These are phyloP conservation scores for Drosophila emarginata DNA, from an alignment of 2,888 invertebrate species.

Conservation along the genomic window DNA sequence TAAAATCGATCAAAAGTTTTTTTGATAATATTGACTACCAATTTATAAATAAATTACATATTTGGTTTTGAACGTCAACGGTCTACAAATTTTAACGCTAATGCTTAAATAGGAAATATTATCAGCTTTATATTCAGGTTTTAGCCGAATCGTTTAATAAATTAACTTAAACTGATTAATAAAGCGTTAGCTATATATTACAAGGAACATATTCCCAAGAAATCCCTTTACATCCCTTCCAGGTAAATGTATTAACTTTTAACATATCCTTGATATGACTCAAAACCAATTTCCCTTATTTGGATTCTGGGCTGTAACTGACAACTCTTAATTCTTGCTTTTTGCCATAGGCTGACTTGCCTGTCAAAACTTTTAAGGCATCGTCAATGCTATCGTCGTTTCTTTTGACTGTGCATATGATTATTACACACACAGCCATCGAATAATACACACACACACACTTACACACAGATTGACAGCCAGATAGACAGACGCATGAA, in stretches of 20 bases:
- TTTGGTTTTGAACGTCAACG: too few relatives aligned
- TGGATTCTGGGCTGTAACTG: slow-evolving; percentile 33
- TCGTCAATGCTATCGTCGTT: slow-evolving; percentile 48
- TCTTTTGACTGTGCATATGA: slow-evolving; percentile 48
- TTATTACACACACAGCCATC: slow-evolving; percentile 31
- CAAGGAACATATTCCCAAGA: not conserved
- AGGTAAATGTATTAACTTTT: not conserved
- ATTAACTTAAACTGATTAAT: not conserved
- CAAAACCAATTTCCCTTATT: slow-evolving; percentile 37
- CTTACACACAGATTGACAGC: slow-evolving; percentile 6
- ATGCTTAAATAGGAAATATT: too few relatives aligned
- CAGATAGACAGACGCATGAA: slow-evolving; percentile 42
- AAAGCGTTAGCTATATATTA: not conserved
- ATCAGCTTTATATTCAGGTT: too few relatives aligned
- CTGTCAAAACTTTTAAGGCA: slow-evolving; percentile 46
- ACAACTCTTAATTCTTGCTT: slow-evolving; percentile 28
- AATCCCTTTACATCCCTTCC: not conserved
- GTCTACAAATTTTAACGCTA: too few relatives aligned
- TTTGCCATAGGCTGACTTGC: slow-evolving; percentile 42
- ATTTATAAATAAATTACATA: too few relatives aligned
- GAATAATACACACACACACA: slow-evolving; percentile 2
- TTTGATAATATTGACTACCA: too few relatives aligned
- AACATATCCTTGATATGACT: slow-evolving; percentile 7
- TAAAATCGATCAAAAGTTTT: too few relatives aligned
- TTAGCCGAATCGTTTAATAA: not conserved